These are phyloP conservation scores for Aphelocoma californica DNA, from an alignment of 2,797 vertebrate genomes.

Conservation along the genomic window DNA sequence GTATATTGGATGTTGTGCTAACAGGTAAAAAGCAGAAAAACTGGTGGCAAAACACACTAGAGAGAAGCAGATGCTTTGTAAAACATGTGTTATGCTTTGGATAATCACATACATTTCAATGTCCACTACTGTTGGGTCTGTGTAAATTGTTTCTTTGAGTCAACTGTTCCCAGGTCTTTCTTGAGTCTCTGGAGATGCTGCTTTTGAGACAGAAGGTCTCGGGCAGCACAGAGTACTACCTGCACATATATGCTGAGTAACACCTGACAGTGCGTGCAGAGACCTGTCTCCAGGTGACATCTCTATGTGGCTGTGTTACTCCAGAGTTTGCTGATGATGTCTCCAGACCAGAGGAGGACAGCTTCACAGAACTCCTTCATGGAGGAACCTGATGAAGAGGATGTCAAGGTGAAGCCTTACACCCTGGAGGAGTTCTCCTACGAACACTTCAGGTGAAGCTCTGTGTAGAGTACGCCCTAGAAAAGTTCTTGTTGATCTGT, in stretches of 20 bases:
- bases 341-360: slow-evolving; percentile 88
- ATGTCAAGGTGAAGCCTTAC: slow-evolving; percentile 73
- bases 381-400: slow-evolving; percentile 66
- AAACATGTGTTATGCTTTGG: background rate
- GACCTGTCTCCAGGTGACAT: background rate
- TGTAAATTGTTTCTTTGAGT: background rate
- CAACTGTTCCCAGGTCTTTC: background rate
- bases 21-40: background rate
- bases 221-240: background rate
- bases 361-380: slow-evolving; percentile 72
- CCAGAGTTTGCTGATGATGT: slow-evolving; percentile 83
- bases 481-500: background rate
- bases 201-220: background rate
- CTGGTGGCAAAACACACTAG: background rate
- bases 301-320: background rate
- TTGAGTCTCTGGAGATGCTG: background rate
- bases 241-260: background rate
- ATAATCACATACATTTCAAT: background rate
- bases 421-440: slow-evolving; percentile 91
- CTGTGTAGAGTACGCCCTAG: background rate
- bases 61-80: background rate
- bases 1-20: background rate
- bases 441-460: slow-evolving; percentile 89
- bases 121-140: background rate
- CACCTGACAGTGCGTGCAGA: background rate